Conservation (phyloP, 2,113 vertebrate genomes). For the Coptodon bakossiorum region DNA sequence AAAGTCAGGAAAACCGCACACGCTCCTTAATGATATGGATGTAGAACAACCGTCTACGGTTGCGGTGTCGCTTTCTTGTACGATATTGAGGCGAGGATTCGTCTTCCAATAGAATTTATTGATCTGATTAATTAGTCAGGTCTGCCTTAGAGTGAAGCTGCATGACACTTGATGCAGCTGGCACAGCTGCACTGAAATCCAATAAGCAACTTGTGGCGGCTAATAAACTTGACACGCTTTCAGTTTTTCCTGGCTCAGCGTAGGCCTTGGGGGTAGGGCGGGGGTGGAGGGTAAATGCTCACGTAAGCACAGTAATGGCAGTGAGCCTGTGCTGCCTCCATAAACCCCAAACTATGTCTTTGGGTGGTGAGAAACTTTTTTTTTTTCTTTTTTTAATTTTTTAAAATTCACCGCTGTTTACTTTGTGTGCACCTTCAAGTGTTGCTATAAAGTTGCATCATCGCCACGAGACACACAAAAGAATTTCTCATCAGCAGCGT, state of each 20-base stretch:
- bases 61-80: fast-evolving
- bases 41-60: not conserved
- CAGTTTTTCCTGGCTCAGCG: not conserved
- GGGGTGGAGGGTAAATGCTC: not conserved
- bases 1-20: not conserved
- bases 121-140: not conserved
- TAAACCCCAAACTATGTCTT: not conserved
- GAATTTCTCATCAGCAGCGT: not conserved
- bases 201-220: not conserved
- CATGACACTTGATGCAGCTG: not conserved
- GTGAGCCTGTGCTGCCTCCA: not conserved
- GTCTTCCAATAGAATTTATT: not conserved
- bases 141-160: not conserved
- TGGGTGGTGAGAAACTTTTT: not conserved
- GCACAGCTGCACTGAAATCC: not conserved
- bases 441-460: not conserved
- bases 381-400: not conserved
- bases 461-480: fast-evolving
- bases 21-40: not conserved
- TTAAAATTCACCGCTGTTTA: not conserved
- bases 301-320: not conserved
- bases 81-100: fast-evolving
- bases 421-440: not conserved
- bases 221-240: not conserved
- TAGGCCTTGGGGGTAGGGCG: not conserved